Conservation (phyloP, 2,113 vertebrate species). For the Corydoras maculifer region DNA sequence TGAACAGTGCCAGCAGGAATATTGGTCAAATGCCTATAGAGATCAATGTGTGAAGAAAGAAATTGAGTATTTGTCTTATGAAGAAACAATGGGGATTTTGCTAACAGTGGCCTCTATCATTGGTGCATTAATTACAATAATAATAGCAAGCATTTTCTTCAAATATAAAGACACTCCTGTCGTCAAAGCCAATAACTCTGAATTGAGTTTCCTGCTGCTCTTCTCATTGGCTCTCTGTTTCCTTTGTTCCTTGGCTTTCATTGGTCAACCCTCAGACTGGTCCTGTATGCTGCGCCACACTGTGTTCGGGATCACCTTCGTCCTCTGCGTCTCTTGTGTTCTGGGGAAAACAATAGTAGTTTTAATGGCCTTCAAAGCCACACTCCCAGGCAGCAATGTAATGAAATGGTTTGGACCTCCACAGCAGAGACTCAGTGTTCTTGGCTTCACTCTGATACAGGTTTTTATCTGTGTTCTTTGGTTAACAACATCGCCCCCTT, state of each 20-base stretch:
- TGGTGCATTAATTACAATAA: constrained; percentile 50
- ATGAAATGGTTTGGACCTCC: constrained; percentile 57
- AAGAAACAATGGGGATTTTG: constrained; percentile 57
- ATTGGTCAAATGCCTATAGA: constrained; percentile 57
- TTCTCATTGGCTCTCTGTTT: constrained; percentile 40
- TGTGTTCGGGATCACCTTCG: constrained; percentile 44
- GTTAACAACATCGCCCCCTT: constrained; percentile 55
- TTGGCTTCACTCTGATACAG: constrained; percentile 53
- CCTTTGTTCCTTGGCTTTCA: constrained; percentile 38
- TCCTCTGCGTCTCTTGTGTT: constrained; percentile 45
- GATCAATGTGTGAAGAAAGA: constrained; percentile 54
- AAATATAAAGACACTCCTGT: constrained; percentile 54
- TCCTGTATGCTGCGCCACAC: constrained; percentile 44
- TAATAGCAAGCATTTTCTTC: constrained; percentile 54
- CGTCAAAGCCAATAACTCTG: constrained; percentile 45
- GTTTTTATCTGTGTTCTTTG: constrained; percentile 56
- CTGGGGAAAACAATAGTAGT: constrained; percentile 46
- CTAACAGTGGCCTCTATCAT: constrained; percentile 50
- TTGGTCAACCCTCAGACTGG: constrained; percentile 38
- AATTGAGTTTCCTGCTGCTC: constrained; percentile 40
- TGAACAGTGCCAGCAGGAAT: constrained; percentile 50
- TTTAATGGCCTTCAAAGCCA: constrained; percentile 44
- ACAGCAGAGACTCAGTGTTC: constrained; percentile 56
- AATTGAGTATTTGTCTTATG: constrained; percentile 55
- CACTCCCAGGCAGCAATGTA: constrained; percentile 37